Base-by-base conservation (phyloP, 2,888 invertebrate species). In the Calephelis perditalis region DNA sequence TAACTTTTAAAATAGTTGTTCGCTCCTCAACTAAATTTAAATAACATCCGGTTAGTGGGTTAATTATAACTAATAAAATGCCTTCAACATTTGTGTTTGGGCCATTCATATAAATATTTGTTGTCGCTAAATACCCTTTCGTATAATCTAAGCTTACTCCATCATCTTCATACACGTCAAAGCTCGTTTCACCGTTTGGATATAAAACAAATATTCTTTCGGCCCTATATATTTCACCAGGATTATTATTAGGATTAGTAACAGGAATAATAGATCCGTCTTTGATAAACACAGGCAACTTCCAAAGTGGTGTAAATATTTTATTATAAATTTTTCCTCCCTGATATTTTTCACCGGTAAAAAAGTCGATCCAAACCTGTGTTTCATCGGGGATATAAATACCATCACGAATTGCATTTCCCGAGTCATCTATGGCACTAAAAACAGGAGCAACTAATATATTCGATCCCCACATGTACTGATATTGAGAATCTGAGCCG, bases 391-490 rank as follows among this genome's bases (percentile, higher is more conserved):
- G 88, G 37, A 90, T 72, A 67, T 78, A 89, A 67, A 90, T 73
- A 12, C 77, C 79, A 66, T 84, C 70, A 1, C 88, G 81, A 44
- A 81, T 64, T 40, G 76, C 74, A 56, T 73, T 70, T 10, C 66
- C 67, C 12, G 70, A 56, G 2, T 69, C 58, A 58, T 62, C 67
- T 55, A 70, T 64, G 11, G 72, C 72, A 62, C 77, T 76, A 64
- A 84, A 88, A 40, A 89, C 75, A 12, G 89, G 89, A 3, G 89
- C 89, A 8, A 90, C 80, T 64, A 90, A 75, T 59, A 90, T 72
- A 66, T 71, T 75, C 10, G 87, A 82, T 7, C 89, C 89, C 89
- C 89, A 90, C 88, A 89, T 88, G 65, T 71, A 90, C 65, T 90
- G 89, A 63, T 90, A 90, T 64, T 86, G 84, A n/a, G 82, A 83